Evolutionary conservation across 2,113 vertebrate genomes (phyloP).

Genomic region (Strigops habroptila): DNA sequence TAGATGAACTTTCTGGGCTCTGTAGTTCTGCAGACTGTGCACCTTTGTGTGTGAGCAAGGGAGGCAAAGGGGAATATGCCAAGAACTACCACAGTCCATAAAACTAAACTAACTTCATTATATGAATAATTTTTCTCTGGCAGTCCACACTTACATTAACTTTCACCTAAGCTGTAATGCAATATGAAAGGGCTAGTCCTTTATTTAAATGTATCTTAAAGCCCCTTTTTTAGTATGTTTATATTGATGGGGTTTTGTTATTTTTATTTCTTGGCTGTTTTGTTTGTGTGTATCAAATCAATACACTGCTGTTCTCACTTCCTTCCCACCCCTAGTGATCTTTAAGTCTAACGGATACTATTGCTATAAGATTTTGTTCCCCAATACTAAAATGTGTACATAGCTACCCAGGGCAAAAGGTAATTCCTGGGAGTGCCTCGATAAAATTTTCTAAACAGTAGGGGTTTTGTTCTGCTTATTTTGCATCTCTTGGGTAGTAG

Average conservation of each 20-base stretch:
- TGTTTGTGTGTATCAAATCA: neutral
- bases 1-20: neutral
- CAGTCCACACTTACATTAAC: neutral
- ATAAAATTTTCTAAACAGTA: neutral
- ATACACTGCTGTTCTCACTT: neutral
- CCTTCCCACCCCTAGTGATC: neutral
- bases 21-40: slow-evolving; percentile 4
- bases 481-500: neutral
- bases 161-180: neutral
- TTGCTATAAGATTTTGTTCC: neutral
- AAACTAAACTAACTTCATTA: neutral
- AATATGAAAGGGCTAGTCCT: neutral
- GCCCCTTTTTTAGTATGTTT: neutral
- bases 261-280: neutral
- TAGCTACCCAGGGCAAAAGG: neutral
- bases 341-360: neutral
- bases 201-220: neutral
- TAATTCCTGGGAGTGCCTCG: neutral
- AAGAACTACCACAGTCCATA: neutral
- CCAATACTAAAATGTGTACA: neutral
- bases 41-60: neutral
- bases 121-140: neutral
- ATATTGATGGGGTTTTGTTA: fast-evolving
- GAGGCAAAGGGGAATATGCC: neutral
- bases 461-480: neutral